These are phyloP conservation scores for Cherax destructor DNA, from an alignment of 1,140 invertebrate species.

Conservation along the genomic window DNA sequence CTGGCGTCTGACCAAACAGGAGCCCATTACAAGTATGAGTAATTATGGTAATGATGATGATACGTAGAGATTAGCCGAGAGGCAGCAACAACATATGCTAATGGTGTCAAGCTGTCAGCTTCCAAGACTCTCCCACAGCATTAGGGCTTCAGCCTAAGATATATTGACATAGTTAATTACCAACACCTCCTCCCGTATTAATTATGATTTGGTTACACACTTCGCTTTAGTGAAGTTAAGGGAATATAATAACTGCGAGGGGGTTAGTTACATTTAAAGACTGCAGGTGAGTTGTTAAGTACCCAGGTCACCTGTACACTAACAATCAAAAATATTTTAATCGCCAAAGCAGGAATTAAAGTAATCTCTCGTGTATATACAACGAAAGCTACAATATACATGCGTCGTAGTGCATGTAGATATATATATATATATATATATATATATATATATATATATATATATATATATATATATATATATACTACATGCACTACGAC, in stretches of 20 bases:
- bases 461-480: background rate
- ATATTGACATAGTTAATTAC: constrained; percentile 4
- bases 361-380: too few species aligned
- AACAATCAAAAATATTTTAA: too few species aligned
- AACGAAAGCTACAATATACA: too few species aligned
- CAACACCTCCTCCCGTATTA: background rate
- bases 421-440: background rate
- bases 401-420: too few species aligned
- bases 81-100: constrained; percentile 34
- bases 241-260: too few species aligned
- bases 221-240: background rate
- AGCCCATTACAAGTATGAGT: constrained; percentile 49
- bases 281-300: too few species aligned
- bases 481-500: background rate
- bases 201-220: background rate
- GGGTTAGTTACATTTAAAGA: too few species aligned
- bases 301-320: too few species aligned
- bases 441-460: background rate
- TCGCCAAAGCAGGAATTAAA: too few species aligned
- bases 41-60: constrained; percentile 54
- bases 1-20: background rate
- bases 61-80: constrained; percentile 10
- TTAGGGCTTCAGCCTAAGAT: background rate
- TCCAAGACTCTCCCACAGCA: background rate
- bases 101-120: constrained; percentile 27